Evolutionary conservation across 2,888 invertebrate genomes (phyloP).

Genomic region (Acrobasis suavella): DNA sequence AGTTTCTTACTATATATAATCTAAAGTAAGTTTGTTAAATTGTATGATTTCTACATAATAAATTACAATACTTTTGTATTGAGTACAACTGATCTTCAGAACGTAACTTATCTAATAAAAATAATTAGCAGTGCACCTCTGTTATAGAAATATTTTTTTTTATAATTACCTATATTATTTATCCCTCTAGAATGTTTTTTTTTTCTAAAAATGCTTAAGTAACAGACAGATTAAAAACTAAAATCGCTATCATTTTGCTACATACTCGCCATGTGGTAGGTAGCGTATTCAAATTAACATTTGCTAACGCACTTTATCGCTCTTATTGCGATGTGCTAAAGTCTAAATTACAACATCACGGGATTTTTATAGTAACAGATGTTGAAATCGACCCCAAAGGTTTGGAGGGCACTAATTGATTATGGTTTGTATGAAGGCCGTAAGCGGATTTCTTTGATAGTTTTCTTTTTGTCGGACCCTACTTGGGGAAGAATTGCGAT

Average conservation of each 20-base stretch:
- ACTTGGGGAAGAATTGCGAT: neutral
- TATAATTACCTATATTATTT: too few relatives aligned
- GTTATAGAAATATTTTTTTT: too few relatives aligned
- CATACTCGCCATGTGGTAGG: conserved; percentile 22
- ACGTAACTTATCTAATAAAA: too few relatives aligned
- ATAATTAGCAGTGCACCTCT: too few relatives aligned
- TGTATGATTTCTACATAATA: too few relatives aligned
- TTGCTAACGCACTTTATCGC: neutral
- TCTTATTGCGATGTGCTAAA: conserved; percentile 4
- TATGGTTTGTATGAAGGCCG: conserved; percentile 61
- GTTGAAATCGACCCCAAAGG: conserved; percentile 67
- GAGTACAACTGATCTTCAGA: too few relatives aligned
- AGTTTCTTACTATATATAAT: too few relatives aligned
- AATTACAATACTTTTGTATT: too few relatives aligned
- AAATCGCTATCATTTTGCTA: conserved; percentile 10
- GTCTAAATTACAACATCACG: conserved; percentile 15
- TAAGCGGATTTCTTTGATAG: conserved; percentile 77
- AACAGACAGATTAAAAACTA: neutral
- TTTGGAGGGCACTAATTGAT: conserved; percentile 75
- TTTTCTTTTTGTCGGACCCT: conserved; percentile 46
- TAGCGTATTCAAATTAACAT: conserved; percentile 16
- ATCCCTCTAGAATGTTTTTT: too few relatives aligned
- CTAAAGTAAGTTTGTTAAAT: too few relatives aligned
- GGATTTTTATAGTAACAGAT: conserved; percentile 61
- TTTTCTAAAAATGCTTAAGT: too few relatives aligned